Percentiles rank a stretch among this genome's conserved stretches.
phyloP scores from a whole-genome alignment of 1,140 invertebrate species.

The Aphidius ervi region DNA sequence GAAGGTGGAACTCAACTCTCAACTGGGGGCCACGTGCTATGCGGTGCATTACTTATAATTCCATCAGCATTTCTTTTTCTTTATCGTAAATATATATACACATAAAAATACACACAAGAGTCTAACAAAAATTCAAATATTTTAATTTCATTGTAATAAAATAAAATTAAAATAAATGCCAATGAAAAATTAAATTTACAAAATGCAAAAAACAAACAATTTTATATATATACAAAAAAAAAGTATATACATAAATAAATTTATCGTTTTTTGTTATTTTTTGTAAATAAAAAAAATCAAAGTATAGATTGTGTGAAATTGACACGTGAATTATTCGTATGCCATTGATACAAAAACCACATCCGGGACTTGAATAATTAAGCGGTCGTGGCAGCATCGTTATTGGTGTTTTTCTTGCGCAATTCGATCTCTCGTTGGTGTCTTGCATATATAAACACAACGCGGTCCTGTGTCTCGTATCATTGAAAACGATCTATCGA shows the following conservation, averaged over 20 bases:
- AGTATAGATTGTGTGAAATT: background rate
- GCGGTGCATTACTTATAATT: conserved; percentile 49
- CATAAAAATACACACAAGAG: background rate
- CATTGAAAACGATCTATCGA: conserved; percentile 9
- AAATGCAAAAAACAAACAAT: background rate
- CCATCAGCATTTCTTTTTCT: conserved; percentile 36
- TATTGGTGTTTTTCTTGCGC: conserved; percentile 28
- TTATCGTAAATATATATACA: conserved; percentile 16
- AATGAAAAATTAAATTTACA: background rate
- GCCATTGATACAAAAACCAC: conserved; percentile 9
- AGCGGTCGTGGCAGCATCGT: conserved; percentile 25
- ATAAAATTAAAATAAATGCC: background rate
- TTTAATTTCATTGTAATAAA: background rate
- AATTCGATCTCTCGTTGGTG: conserved; percentile 24
- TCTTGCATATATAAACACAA: background rate
- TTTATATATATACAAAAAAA: background rate
- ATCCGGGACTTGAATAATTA: conserved; percentile 39
- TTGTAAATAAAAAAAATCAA: background rate
- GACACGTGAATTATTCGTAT: conserved; percentile 5
- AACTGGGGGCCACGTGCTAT: conserved; percentile 43
- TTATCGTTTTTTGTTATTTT: no score
- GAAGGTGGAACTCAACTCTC: conserved; percentile 38
- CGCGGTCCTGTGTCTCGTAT: background rate
- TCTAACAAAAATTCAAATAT: background rate
- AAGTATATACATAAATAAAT: no score